A percentile compares a stretch with the other conserved stretches of the same genome.
Evolutionary conservation across 2,888 invertebrate genomes (phyloP).

Genomic region (Gortyna flavago): DNA sequence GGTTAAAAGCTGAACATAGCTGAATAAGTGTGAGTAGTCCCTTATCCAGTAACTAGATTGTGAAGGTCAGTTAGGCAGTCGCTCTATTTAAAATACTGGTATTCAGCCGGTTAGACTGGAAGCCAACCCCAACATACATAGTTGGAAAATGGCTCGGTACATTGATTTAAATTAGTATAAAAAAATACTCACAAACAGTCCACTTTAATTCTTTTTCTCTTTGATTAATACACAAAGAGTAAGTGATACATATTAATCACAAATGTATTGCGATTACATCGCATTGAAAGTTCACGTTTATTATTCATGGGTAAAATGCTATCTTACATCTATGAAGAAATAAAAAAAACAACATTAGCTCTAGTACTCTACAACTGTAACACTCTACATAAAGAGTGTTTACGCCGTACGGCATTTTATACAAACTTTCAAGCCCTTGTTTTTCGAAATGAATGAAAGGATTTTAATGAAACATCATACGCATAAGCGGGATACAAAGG

Average conservation of each 20-base stretch:
- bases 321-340: not conserved
- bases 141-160: not conserved
- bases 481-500: too few species aligned
- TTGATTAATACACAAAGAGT: not conserved
- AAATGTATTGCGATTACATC: not conserved
- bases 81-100: not conserved
- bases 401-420: too few species aligned
- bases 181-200: not conserved
- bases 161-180: not conserved
- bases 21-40: too few species aligned
- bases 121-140: too few species aligned
- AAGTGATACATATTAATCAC: conserved; percentile 7
- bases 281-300: not conserved
- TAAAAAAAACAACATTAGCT: too few species aligned
- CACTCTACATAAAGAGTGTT: too few species aligned
- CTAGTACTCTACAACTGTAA: too few species aligned
- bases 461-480: too few species aligned
- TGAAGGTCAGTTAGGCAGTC: not conserved
- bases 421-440: too few species aligned
- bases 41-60: not conserved
- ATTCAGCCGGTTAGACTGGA: not conserved
- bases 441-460: too few species aligned
- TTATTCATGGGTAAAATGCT: conserved; percentile 4
- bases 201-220: not conserved
- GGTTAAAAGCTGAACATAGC: too few species aligned